Evolutionary conservation across 2,888 invertebrate genomes (phyloP), one percentile per base, ranked within the genome.

Genomic region (Altica lythri): DNA sequence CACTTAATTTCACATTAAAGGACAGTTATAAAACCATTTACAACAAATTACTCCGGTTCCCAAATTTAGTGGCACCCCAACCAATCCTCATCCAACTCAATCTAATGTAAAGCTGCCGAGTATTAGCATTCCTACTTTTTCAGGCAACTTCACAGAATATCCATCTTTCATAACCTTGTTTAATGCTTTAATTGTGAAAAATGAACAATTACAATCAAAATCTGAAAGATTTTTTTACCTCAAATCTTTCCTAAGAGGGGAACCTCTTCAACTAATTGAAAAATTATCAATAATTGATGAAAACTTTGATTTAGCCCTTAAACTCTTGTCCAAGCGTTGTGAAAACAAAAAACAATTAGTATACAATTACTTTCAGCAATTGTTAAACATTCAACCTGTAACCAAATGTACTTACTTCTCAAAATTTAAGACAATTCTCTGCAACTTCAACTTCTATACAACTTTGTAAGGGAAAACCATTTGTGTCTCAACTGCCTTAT

Each of bases 331-430:
- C 2, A 27, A 27, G 16, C 16, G 16, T 4, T 29, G n/a, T 25
- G 22, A 12, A 1, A 27, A 43, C 14, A 19, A 43, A 4, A 27
- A 16, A 17, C 16, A 27, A 29, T 17, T 43, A 9, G 16, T 43
- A 9, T 29, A 43, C 13, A 13, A 8, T 17, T 10, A 27, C 2
- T 18, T 29, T 16, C 8, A 29, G 13, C 18, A 43, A 19, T 9
- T 43, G n/a, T 2, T 43, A 2, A n/a, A 43, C 12, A 14, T 27
- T 4, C 27, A 27, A 9, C 5, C 27, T 6, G n/a, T 29, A 22
- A 5, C 9, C 5, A 43, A 29, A 43, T 25, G 43, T 43, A 43
- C n/a, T n/a, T n/a, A n/a, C 9, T 27, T 27, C 43, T 13, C n/a
- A 4, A 6, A 12, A 6, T 10, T 17, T 43, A 4, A 27, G 27